phyloP scores from a whole-genome alignment of 2,888 invertebrate genomes.

The Brenthis hecate region DNA sequence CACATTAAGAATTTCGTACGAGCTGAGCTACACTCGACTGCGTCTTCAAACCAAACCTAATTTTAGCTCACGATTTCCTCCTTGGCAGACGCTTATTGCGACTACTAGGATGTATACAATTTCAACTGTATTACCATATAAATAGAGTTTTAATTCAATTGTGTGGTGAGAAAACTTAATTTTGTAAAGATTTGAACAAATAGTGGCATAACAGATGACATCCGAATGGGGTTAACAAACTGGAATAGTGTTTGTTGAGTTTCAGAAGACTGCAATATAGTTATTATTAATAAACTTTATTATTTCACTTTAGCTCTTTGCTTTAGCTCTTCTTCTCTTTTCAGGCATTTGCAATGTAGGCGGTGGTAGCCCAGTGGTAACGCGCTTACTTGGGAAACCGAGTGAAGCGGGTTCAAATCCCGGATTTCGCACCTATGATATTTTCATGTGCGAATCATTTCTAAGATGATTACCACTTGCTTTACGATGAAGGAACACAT shows the following conservation, averaged over 20 bases:
- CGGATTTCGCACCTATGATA: too few species aligned
- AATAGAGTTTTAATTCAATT: conserved; percentile 31
- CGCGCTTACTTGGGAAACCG: too few species aligned
- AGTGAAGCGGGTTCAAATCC: too few species aligned
- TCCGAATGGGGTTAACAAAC: conserved; percentile 44
- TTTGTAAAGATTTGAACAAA: conserved; percentile 44
- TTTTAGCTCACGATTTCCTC: conserved; percentile 46
- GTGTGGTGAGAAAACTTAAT: conserved; percentile 24
- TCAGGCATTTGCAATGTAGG: too few species aligned
- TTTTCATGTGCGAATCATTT: too few species aligned
- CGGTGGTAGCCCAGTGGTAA: too few species aligned
- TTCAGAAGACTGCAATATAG: conserved; percentile 31
- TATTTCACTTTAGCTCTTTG: conserved; percentile 3
- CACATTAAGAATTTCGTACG: conserved; percentile 14
- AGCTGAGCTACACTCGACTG: conserved; percentile 34
- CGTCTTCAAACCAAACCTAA: conserved; percentile 46
- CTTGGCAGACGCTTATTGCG: conserved; percentile 39
- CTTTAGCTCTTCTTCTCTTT: too few species aligned
- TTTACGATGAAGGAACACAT: too few species aligned
- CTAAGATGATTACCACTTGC: too few species aligned
- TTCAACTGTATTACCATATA: conserved; percentile 15
- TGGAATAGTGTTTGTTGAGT: conserved; percentile 40
- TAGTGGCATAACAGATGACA: conserved; percentile 43
- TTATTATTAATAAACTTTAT: conserved; percentile 30
- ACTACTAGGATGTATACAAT: conserved; percentile 13